Conservation (phyloP, 2,797 vertebrate species). For the Cynodonichthys magdalenae region DNA sequence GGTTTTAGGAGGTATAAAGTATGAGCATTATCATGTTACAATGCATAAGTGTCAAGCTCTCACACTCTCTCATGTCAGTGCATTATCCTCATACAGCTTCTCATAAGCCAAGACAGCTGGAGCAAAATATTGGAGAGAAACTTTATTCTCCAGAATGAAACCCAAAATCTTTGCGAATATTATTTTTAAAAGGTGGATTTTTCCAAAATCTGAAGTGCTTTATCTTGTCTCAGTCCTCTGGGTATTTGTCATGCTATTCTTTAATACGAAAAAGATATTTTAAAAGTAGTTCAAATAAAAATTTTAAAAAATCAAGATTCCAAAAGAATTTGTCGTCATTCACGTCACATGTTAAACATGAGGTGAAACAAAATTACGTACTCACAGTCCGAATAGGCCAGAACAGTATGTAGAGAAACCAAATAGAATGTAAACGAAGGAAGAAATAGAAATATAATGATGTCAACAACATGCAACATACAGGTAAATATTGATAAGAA, state of each 20-base stretch:
- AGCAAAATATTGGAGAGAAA: slow-evolving; percentile 1
- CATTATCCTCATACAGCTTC: slow-evolving; percentile 14
- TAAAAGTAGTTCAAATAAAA: not conserved
- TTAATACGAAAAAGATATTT: not conserved
- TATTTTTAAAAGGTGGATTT: not conserved
- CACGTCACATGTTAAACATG: too few relatives aligned
- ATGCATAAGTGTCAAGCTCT: slow-evolving; percentile 20
- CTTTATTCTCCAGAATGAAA: not conserved
- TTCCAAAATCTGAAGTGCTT: not conserved
- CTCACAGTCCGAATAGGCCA: too few relatives aligned
- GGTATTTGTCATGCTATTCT: not conserved
- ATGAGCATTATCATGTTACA: slow-evolving; percentile 28
- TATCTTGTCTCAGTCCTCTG: not conserved
- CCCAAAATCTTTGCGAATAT: not conserved
- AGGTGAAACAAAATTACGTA: too few relatives aligned
- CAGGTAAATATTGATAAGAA: slow-evolving; percentile 7
- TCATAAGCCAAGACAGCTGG: not conserved
- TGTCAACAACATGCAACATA: too few relatives aligned
- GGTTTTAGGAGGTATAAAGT: slow-evolving; percentile 9
- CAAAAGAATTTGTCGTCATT: not conserved
- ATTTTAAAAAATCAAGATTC: too few relatives aligned
- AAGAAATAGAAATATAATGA: too few relatives aligned
- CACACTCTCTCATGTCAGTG: slow-evolving; percentile 15
- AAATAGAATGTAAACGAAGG: too few relatives aligned
- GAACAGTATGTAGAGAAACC: too few relatives aligned